Conservation (phyloP, 2,888 invertebrate genomes). For the Pimpla rufipes region DNA sequence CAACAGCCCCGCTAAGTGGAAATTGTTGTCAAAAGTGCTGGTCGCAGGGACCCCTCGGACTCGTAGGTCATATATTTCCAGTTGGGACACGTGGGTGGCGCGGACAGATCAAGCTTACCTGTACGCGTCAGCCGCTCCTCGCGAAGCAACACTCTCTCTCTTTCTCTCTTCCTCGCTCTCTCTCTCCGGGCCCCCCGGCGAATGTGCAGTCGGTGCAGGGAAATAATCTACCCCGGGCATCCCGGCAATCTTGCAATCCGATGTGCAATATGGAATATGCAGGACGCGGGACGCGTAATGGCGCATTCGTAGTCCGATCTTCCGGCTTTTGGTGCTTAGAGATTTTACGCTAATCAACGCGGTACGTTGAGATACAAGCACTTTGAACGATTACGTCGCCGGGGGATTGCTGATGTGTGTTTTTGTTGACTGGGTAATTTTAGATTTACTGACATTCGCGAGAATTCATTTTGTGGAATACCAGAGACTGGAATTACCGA, state of each 20-base stretch:
- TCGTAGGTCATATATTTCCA: slow-evolving; percentile 82
- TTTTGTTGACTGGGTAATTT: too few relatives aligned
- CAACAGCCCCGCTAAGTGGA: slow-evolving; percentile 83
- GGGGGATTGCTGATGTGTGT: too few relatives aligned
- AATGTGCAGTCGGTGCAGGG: slow-evolving; percentile 7
- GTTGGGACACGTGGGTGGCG: slow-evolving; percentile 79
- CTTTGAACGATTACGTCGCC: not conserved
- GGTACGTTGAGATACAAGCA: not conserved
- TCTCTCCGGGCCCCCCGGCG: not conserved
- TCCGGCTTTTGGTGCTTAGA: not conserved
- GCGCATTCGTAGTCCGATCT: not conserved
- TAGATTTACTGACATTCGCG: too few relatives aligned
- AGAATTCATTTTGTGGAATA: too few relatives aligned
- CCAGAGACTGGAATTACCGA: too few relatives aligned
- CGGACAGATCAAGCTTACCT: slow-evolving; percentile 67
- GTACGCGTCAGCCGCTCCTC: slow-evolving; percentile 63
- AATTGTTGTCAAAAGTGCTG: slow-evolving; percentile 84
- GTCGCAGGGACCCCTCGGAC: slow-evolving; percentile 74
- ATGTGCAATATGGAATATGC: not conserved
- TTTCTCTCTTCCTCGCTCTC: too few relatives aligned
- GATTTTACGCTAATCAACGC: not conserved
- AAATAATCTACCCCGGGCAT: not conserved
- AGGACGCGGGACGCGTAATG: too few relatives aligned
- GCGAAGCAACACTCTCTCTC: slow-evolving; percentile 15
- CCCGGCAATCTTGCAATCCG: slow-evolving; percentile 1